Evolutionary conservation across 2,888 invertebrate species (phyloP).

Genomic region (Leucoma salicis): DNA sequence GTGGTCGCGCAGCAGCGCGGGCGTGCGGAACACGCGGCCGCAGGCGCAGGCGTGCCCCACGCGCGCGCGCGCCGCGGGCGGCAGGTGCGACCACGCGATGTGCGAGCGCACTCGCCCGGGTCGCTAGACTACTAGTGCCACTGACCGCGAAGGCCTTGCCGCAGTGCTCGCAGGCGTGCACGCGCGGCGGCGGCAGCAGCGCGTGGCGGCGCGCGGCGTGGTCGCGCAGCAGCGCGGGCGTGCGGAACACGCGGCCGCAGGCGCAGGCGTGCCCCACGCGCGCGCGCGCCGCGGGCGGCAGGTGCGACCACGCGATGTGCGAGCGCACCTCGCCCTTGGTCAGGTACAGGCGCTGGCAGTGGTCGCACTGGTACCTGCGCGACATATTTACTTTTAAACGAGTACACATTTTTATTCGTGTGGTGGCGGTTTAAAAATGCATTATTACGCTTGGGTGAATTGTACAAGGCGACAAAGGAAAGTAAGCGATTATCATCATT

Average conservation of each 20-base stretch:
- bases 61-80: constrained; percentile 23
- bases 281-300: constrained; percentile 15
- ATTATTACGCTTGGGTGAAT: too few relatives aligned
- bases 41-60: constrained; percentile 45
- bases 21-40: constrained; percentile 50
- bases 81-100: not conserved
- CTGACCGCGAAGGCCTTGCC: constrained; percentile 38
- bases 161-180: constrained; percentile 39
- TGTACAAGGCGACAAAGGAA: too few relatives aligned
- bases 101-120: constrained; percentile 40
- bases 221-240: constrained; percentile 38
- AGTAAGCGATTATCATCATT: too few relatives aligned
- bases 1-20: constrained; percentile 41
- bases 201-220: constrained; percentile 36
- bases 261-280: constrained; percentile 41
- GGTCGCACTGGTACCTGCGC: constrained; percentile 48
- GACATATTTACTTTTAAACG: not conserved
- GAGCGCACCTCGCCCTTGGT: constrained; percentile 53
- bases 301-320: constrained; percentile 54
- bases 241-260: constrained; percentile 51
- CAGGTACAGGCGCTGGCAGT: constrained; percentile 48
- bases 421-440: too few relatives aligned
- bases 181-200: constrained; percentile 24
- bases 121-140: too few relatives aligned
- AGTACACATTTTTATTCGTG: too few relatives aligned